Evolutionary conservation across 2,113 vertebrate species (phyloP), one percentile per base, ranked within the genome.

Genomic region (Lontra canadensis): DNA sequence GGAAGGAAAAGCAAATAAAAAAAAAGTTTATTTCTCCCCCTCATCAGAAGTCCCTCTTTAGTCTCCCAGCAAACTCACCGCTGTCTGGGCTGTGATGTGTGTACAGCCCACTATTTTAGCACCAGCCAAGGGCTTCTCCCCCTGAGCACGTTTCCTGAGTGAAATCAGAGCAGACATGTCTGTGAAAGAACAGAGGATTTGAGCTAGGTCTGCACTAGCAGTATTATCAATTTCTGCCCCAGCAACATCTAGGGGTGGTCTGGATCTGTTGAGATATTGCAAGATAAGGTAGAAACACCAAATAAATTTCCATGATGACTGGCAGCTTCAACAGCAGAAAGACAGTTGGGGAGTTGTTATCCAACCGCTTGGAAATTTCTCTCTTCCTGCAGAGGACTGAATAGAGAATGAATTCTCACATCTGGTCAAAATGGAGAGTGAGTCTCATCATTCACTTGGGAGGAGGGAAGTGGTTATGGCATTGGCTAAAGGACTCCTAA

Each of bases 141-240:
- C 99, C 98, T 99, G 99, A 84, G 99, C 99, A 98, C 99, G 98
- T 99, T 99, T 99, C 98, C 99, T 99, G 98, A 99, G 99, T 52
- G 99, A 99, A 98, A 99, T 99, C 98, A 99, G 99, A 96, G 99
- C 99, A 97, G 99, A 99, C 99, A 99, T 99, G 98, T 99, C 99
- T 99, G 99, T 74, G 98, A 98, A 98, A 97, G 82, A 98, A 98
- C 52, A 98, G 94, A 98, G 67, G 92, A 84, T 92, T 96, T 99
- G 94, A 98, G 95, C 29, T 71, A 90, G 57, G 95, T 85, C 82
- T 97, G 92, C 88, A 93, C 93, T 92, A 96, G 49, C 89, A 82
- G 7, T 6, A 67, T 13, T 71, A 91, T 44, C 49, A 17, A 7
- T 31, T 94, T 91, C 42, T 23, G 15, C 3, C 47, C 11, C 0